Evolutionary conservation across 2,888 invertebrate species (phyloP), one percentile per base, ranked within the genome.

Genomic region (Parochlus steinenii): DNA sequence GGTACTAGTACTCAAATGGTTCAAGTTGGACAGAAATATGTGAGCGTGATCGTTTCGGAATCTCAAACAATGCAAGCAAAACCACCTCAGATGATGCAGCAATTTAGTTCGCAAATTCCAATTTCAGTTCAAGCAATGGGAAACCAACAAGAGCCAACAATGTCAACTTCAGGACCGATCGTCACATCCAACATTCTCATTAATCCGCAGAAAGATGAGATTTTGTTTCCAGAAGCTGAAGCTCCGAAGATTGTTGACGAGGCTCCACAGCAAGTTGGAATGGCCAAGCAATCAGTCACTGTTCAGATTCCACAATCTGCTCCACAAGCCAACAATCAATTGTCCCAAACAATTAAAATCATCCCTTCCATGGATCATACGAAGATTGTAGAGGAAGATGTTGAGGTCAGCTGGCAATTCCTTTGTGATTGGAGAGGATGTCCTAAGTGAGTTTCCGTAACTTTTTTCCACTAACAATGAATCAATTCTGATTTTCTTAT

Each of bases 391-490:
- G 48, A 48, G 8, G 46, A 50, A 20, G 42, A 49, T 6, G 42
- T 51, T 1, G 59, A 59, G 38, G 47, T 48, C 0, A 55, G 53
- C 39, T 59, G 58, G 44, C 64, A 74, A 0, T 78, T 67, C 60
- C 66, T 90, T 35, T 95, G 95, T 55, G 93, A 93, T 55, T 95
- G 95, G 95, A 71, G 79, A 38, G 86, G 86, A 15, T 95, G 95
- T 57, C 74, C 67, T 34, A 67, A 69, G 64, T 74, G 53, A 62
- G 66, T 4, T 11, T 34, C 10, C 6, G 7, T 11, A 26, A 24
- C 10, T 28, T 5, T 22, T 7, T 24, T 3, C 15, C 15, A 11
- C 11, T 7, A 4, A 12, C 12, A 18, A 11, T n/a, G 19, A 19
- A 29, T 29, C 6, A 31, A 39, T 19, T 39, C 19, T 39, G 36